Conservation (phyloP, 2,113 vertebrate species). For the Ploceus nigricollis region DNA sequence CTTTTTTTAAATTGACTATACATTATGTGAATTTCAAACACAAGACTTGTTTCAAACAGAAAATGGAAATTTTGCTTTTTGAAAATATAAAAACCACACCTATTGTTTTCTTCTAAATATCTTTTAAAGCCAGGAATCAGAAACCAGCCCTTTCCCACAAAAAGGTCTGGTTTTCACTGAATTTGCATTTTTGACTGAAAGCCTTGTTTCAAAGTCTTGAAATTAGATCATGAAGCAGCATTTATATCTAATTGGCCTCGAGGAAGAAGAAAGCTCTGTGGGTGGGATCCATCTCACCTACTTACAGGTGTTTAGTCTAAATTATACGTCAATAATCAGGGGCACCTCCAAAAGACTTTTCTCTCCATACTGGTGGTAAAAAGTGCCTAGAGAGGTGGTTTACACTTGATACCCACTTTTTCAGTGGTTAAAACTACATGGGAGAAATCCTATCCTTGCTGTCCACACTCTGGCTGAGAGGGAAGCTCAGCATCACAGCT, state of each 20-base stretch:
- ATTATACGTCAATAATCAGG: neutral
- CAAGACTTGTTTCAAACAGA: neutral
- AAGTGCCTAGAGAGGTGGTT: neutral
- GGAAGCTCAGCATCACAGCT: neutral
- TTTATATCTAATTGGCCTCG: slow-evolving; percentile 56
- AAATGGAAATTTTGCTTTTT: slow-evolving; percentile 56
- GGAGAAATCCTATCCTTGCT: neutral
- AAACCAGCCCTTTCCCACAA: slow-evolving; percentile 49
- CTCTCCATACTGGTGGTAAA: neutral
- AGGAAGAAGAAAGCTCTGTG: slow-evolving; percentile 50
- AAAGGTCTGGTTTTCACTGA: slow-evolving; percentile 33
- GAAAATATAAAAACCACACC: slow-evolving; percentile 42
- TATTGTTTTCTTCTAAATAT: slow-evolving; percentile 25
- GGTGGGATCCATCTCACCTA: slow-evolving; percentile 48
- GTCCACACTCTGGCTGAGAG: neutral
- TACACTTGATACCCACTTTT: neutral
- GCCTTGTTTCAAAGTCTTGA: slow-evolving; percentile 47
- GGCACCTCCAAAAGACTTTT: neutral
- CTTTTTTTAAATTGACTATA: neutral
- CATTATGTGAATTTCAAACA: neutral
- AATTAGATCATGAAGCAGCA: slow-evolving; percentile 19
- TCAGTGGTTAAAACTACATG: neutral
- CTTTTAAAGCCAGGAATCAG: slow-evolving; percentile 30
- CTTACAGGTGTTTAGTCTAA: neutral
- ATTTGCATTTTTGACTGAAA: slow-evolving; percentile 65